phyloP scores from a whole-genome alignment of 2,888 invertebrate genomes.

The Xylocampa areola region DNA sequence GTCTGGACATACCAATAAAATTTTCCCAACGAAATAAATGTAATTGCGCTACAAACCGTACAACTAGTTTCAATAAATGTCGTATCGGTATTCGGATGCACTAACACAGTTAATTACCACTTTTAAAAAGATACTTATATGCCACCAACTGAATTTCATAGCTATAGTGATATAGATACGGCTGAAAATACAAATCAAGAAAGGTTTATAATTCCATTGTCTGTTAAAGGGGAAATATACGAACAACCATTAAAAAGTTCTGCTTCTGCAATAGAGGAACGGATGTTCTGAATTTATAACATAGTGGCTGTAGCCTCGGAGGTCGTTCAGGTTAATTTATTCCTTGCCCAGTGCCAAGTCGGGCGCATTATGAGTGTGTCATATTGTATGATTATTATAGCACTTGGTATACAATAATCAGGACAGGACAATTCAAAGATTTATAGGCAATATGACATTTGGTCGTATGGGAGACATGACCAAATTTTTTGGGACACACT shows the following conservation, averaged over 20 bases:
- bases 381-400: neutral
- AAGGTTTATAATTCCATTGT: constrained; percentile 4
- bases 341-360: constrained; percentile 14
- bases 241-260: constrained; percentile 62
- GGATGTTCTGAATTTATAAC: constrained; percentile 57
- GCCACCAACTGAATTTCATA: constrained; percentile 4
- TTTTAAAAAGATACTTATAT: constrained; percentile 26
- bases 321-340: constrained; percentile 44
- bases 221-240: constrained; percentile 56
- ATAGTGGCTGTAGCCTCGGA: constrained; percentile 30
- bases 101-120: constrained; percentile 44
- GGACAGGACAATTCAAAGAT: neutral
- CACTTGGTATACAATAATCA: neutral
- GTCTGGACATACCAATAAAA: constrained; percentile 18
- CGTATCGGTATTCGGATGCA: constrained; percentile 24
- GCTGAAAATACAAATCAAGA: constrained; percentile 15
- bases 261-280: constrained; percentile 52
- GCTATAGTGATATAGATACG: neutral
- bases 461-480: no score
- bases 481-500: no score
- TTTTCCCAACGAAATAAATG: constrained; percentile 14
- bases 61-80: constrained; percentile 48
- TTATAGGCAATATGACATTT: neutral
- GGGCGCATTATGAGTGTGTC: constrained; percentile 1
- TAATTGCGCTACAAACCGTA: constrained; percentile 27